Conservation (phyloP, 2,113 vertebrate genomes). For the Pandion haliaetus region DNA sequence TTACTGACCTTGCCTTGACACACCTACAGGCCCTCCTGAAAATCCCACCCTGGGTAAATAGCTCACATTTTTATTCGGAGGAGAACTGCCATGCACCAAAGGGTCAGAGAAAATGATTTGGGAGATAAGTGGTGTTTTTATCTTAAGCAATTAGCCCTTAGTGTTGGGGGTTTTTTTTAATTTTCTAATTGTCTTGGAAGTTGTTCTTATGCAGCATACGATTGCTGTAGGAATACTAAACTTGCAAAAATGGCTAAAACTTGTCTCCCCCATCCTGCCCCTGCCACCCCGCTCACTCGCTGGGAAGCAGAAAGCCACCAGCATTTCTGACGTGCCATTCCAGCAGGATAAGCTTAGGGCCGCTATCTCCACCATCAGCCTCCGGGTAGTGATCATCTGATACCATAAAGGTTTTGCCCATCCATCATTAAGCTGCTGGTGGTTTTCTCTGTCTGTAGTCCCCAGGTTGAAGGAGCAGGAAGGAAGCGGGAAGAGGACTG, state of each 20-base stretch:
- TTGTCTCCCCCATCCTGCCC: background rate
- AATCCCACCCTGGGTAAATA: slow-evolving; percentile 57
- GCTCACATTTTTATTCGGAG: background rate
- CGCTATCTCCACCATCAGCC: background rate
- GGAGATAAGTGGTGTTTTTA: slow-evolving; percentile 29
- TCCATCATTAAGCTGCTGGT: background rate
- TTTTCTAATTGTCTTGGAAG: background rate
- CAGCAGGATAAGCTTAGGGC: background rate
- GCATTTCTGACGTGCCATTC: background rate
- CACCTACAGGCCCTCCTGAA: background rate
- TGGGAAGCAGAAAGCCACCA: background rate
- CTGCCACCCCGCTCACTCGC: background rate
- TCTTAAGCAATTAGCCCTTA: slow-evolving; percentile 8
- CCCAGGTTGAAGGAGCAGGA: background rate
- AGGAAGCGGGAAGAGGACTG: background rate
- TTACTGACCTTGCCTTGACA: slow-evolving; percentile 33
- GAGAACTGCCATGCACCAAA: background rate
- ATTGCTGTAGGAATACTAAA: background rate
- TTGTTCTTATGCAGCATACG: background rate
- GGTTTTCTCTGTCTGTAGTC: background rate
- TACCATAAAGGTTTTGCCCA: background rate
- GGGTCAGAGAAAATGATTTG: background rate
- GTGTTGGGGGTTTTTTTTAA: background rate
- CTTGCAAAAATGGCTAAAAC: background rate
- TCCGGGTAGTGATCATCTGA: background rate